A percentile compares a stretch with the other conserved stretches of the same genome.
Conservation (phyloP, 2,888 invertebrate genomes). For the Eupeodes latifasciatus region DNA sequence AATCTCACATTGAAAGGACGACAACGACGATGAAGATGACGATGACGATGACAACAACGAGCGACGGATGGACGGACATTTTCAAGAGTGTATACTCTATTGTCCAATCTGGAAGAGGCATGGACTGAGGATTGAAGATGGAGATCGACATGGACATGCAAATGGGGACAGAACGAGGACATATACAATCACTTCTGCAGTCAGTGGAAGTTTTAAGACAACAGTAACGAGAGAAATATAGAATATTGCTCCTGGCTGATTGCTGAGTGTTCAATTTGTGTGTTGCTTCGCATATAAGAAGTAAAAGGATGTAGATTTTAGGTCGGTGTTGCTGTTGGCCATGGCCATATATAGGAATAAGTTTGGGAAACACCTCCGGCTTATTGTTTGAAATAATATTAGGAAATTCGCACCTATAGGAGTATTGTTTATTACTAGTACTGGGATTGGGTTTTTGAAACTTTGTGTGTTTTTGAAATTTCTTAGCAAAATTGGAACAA, state of each 20-base stretch:
- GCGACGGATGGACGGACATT: slow-evolving; percentile 25
- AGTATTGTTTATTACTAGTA: slow-evolving; percentile 30
- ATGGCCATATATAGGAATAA: slow-evolving; percentile 15
- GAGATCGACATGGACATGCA: not conserved
- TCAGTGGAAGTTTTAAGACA: slow-evolving; percentile 25
- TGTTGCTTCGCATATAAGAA: slow-evolving; percentile 6
- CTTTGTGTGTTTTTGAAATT: slow-evolving; percentile 53
- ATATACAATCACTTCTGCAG: slow-evolving; percentile 16
- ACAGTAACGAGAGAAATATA: slow-evolving; percentile 27
- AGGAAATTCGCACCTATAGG: slow-evolving; percentile 62
- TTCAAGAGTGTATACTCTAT: slow-evolving; percentile 16
- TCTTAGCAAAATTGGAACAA: slow-evolving; percentile 42
- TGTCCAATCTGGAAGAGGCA: slow-evolving; percentile 21
- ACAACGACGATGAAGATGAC: no score
- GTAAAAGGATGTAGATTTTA: slow-evolving; percentile 33
- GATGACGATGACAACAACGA: not conserved
- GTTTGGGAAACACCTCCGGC: slow-evolving; percentile 56
- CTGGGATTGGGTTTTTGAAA: slow-evolving; percentile 49
- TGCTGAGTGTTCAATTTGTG: slow-evolving; percentile 23
- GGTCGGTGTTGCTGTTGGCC: not conserved
- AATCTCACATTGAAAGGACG: slow-evolving; percentile 63
- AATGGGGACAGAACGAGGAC: slow-evolving; percentile 29
- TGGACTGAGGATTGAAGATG: not conserved
- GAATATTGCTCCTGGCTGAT: slow-evolving; percentile 35
- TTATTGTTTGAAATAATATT: slow-evolving; percentile 70